A percentile compares a stretch with the other conserved stretches of the same genome.
Conservation (phyloP, 2,888 invertebrate genomes). For the Pheosia gnoma region DNA sequence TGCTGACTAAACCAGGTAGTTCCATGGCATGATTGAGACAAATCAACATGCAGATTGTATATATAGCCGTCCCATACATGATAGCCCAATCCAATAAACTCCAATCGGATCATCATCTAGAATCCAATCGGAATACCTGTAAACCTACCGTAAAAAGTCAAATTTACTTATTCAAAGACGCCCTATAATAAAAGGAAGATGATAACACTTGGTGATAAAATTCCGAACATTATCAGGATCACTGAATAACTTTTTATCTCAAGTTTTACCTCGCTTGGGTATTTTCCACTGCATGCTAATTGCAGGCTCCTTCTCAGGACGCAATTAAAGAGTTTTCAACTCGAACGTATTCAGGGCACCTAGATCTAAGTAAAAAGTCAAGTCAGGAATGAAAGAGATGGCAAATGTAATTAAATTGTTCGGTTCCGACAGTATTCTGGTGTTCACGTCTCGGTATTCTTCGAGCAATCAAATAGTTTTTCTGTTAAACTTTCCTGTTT, state of each 20-base stretch:
- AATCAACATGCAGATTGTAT: no score
- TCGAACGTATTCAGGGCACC: conserved; percentile 50
- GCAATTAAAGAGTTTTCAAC: conserved; percentile 70
- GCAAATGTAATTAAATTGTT: conserved; percentile 76
- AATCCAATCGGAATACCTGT: no score
- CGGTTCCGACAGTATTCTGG: conserved; percentile 41
- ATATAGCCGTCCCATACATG: no score
- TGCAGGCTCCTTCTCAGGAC: conserved; percentile 61
- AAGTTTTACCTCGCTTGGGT: conserved; percentile 46
- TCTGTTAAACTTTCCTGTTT: conserved; percentile 50
- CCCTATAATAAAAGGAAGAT: background rate
- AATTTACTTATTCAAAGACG: no score
- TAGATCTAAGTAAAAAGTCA: conserved; percentile 52
- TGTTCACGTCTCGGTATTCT: conserved; percentile 53
- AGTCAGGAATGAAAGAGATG: conserved; percentile 60
- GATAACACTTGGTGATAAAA: conserved; percentile 19
- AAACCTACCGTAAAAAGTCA: no score
- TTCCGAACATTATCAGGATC: conserved; percentile 15
- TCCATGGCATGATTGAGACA: no score
- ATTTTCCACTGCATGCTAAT: conserved; percentile 64
- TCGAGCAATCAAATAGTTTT: conserved; percentile 66
- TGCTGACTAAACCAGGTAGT: no score
- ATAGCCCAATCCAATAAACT: no score
- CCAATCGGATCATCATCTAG: no score
- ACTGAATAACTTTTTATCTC: conserved; percentile 46